A percentile compares a stretch with the other conserved stretches of the same genome.
phyloP scores from a whole-genome alignment of 2,888 invertebrate species.

The Itoplectis maculator region DNA sequence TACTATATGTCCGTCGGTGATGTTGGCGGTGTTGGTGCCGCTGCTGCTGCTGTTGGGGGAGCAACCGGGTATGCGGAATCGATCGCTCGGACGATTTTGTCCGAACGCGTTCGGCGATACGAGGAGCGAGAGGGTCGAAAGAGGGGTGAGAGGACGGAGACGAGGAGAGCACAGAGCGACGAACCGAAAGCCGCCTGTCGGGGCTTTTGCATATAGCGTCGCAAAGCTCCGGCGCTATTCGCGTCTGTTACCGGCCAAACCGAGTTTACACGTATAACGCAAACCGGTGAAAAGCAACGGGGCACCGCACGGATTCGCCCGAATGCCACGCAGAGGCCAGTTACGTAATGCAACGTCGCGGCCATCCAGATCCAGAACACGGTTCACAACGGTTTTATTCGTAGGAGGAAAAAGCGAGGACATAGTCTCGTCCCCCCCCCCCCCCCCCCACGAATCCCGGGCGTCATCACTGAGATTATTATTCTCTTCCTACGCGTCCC shows the following conservation, averaged over 20 bases:
- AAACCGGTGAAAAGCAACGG: constrained; percentile 12
- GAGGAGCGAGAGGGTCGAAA: constrained; percentile 2
- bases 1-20: background rate
- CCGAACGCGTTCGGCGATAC: constrained; percentile 49
- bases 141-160: too few species aligned
- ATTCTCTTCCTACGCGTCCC: constrained; percentile 29
- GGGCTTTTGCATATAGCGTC: constrained; percentile 34
- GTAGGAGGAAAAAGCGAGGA: constrained; percentile 33
- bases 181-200: constrained; percentile 21
- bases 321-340: constrained; percentile 5
- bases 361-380: constrained; percentile 14
- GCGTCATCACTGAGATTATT: constrained; percentile 42
- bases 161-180: background rate
- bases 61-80: constrained; percentile 40
- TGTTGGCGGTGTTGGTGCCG: background rate
- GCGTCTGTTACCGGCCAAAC: constrained; percentile 15
- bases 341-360: constrained; percentile 4
- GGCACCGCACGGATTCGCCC: background rate
- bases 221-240: constrained; percentile 22
- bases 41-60: background rate
- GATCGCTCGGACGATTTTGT: constrained; percentile 55
- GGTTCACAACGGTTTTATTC: constrained; percentile 48
- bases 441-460: constrained; percentile 28
- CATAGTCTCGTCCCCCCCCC: constrained; percentile 41
- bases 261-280: constrained; percentile 40